Evolutionary conservation across 2,113 vertebrate genomes (phyloP), one percentile per base, ranked within the genome.

Genomic region (Eonycteris spelaea): DNA sequence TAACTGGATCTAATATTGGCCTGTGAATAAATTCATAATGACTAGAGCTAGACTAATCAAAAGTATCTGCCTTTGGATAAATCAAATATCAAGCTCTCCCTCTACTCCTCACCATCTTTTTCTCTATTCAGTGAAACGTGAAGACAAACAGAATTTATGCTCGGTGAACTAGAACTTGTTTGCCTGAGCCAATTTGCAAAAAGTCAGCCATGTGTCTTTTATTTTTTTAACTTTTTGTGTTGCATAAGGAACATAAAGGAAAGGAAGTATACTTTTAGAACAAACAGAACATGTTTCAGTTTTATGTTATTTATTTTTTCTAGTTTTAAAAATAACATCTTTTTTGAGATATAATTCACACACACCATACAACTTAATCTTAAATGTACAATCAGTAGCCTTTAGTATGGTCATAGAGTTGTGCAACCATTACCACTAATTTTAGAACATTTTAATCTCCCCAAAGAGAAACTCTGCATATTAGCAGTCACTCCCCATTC

Each of bases 91-190:
- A 35, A 35, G 51, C 57, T 12, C 11, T 82, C 13, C 19, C 53
- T 59, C 22, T 78, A 48, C 7, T 92, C 19, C 13, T 89, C 43
- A 67, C 33, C 38, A 28, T 30, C 18, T 96, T 93, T 94, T 92
- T 86, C 13, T 75, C 2, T 78, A 14, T 79, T 95, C 87, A 92
- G 28, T 74, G 85, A 95, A 94, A 78, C 35, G 33, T 30, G 70
- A 93, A 95, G 67, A 87, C n/a, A 82, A 16, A 67, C 24, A 40
- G 15, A 57, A 21, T 86, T 90, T 67, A 78, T 75, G 55, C 35
- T 95, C 24, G 71, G 87, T 96, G 74, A 30, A 86, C n/a, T 91
- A 86, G 90, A 97, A 96, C 87, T 89, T 89, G 73, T 96, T 90
- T 93, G 74, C 85, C 61, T 70, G 35, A 96, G 74, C 65, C 78